Conservation (phyloP, 1,140 invertebrate species). For the Penaeus vannamei region DNA sequence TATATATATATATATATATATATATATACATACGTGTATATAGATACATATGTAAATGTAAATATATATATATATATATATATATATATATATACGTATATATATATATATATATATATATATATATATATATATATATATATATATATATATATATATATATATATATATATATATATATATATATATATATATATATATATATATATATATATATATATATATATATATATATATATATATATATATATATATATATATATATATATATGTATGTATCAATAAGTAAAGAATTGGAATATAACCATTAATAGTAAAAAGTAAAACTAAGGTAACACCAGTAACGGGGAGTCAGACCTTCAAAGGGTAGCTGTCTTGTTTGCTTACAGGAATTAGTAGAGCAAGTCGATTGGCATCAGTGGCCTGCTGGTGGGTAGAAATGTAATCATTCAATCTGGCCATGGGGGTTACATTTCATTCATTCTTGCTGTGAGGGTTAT, state of each 20-base stretch:
- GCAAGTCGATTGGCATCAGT: too few species aligned
- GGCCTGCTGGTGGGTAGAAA: too few species aligned
- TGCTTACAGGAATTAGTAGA: too few species aligned
- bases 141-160: conserved; percentile 7
- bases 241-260: conserved; percentile 19
- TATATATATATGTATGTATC: conserved; percentile 32
- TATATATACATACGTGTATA: conserved; percentile 1
- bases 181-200: conserved; percentile 29
- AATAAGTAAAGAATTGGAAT: neutral
- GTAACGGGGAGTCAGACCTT: too few species aligned
- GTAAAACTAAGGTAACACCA: too few species aligned
- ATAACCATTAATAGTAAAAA: neutral
- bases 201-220: conserved; percentile 33
- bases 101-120: neutral
- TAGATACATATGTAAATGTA: too few species aligned
- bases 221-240: conserved; percentile 30
- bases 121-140: neutral
- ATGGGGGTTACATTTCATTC: too few species aligned
- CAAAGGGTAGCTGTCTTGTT: too few species aligned
- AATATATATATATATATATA: conserved; percentile 11
- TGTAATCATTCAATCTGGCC: too few species aligned
- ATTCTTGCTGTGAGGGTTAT: too few species aligned
- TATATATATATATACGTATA: conserved; percentile 33
- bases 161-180: neutral
- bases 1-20: neutral